A percentile compares a stretch with the other conserved stretches of the same genome.
phyloP scores from a whole-genome alignment of 2,888 invertebrate genomes.

The Erebia ligea region DNA sequence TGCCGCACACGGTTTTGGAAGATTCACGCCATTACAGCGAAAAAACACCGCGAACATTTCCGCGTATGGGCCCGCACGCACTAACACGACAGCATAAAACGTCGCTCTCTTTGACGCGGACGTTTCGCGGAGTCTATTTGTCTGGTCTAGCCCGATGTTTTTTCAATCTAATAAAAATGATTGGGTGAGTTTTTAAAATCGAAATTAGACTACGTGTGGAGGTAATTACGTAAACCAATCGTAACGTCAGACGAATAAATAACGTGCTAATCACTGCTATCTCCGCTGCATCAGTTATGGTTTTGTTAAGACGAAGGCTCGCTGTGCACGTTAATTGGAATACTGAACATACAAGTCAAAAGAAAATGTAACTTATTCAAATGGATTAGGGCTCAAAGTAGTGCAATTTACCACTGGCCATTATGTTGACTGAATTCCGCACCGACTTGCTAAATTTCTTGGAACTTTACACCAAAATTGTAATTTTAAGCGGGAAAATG shows the following conservation, averaged over 20 bases:
- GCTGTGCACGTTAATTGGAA: constrained; percentile 29
- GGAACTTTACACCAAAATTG: constrained; percentile 19
- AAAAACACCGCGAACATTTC: no score
- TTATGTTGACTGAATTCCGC: neutral
- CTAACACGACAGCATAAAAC: no score
- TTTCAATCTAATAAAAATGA: neutral
- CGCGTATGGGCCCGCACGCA: no score
- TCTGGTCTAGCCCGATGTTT: no score
- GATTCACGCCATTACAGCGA: no score
- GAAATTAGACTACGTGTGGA: constrained; percentile 3
- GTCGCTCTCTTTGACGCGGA: no score
- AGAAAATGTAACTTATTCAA: constrained; percentile 1
- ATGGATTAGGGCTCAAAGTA: neutral
- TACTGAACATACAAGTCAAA: neutral
- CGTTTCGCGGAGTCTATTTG: no score
- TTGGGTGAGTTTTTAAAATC: neutral
- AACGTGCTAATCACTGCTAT: constrained; percentile 34
- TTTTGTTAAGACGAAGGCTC: constrained; percentile 30
- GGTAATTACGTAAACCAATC: constrained; percentile 20
- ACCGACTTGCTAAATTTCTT: constrained; percentile 6
- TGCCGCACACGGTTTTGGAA: no score
- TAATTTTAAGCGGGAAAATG: constrained; percentile 19
- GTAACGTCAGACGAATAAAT: constrained; percentile 25
- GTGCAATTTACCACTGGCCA: neutral
- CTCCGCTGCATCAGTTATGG: constrained; percentile 29